Percentiles rank a stretch among this genome's conserved stretches.
Conservation (phyloP, 1,140 invertebrate species). For the Aphis gossypii region DNA sequence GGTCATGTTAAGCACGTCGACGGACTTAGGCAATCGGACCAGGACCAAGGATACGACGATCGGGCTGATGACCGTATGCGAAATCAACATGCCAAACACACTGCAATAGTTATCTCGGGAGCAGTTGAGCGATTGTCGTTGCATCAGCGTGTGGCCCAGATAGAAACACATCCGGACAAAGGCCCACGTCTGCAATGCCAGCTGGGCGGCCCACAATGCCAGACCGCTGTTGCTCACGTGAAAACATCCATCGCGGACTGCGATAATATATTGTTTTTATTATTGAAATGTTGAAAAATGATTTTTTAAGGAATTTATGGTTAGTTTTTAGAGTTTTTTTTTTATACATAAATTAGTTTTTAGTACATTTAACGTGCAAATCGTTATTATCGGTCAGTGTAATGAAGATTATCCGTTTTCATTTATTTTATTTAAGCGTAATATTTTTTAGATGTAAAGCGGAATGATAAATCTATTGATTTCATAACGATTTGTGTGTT, state of each 20-base stretch:
- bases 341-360: too few species aligned
- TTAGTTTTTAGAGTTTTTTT: too few species aligned
- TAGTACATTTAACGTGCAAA: too few species aligned
- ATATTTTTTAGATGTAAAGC: too few species aligned
- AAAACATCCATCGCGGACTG: constrained; percentile 26
- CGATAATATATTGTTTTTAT: background rate
- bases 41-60: constrained; percentile 42
- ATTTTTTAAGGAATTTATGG: too few species aligned
- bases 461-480: too few species aligned
- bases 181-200: constrained; percentile 47
- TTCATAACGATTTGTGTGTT: too few species aligned
- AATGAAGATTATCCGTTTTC: too few species aligned
- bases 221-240: constrained; percentile 32
- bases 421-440: too few species aligned
- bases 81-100: constrained; percentile 47
- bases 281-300: background rate
- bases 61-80: constrained; percentile 50
- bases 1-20: constrained; percentile 43
- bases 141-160: constrained; percentile 22
- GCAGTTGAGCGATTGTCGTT: constrained; percentile 9
- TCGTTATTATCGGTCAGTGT: too few species aligned
- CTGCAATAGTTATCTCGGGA: constrained; percentile 53
- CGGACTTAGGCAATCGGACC: constrained; percentile 10
- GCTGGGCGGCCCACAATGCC: background rate
- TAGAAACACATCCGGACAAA: constrained; percentile 39